These are phyloP conservation scores for Tryphoninae sp. DNA, from an alignment of 2,888 invertebrate species.

Conservation along the genomic window DNA sequence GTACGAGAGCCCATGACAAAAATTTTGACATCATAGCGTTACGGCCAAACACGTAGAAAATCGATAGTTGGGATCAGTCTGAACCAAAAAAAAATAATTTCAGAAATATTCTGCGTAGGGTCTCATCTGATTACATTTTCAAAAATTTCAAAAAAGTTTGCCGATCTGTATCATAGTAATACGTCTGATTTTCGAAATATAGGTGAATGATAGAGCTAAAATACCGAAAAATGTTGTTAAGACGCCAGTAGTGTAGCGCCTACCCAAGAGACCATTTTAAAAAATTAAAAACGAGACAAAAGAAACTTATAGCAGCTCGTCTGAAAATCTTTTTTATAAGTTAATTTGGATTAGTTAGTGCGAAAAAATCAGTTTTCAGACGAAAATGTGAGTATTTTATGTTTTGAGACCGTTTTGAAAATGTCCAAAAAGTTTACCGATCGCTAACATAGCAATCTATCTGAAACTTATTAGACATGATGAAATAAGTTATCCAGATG, in stretches of 20 bases:
- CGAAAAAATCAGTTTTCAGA: conserved; percentile 1
- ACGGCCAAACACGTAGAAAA: background rate
- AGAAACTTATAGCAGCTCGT: background rate
- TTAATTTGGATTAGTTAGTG: background rate
- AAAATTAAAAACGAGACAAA: background rate
- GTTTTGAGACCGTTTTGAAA: background rate
- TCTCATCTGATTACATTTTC: conserved; percentile 34
- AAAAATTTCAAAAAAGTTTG: conserved; percentile 25
- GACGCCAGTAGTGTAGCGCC: conserved; percentile 11
- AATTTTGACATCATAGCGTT: no score
- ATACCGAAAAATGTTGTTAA: conserved; percentile 19
- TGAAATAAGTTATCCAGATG: conserved; percentile 4
- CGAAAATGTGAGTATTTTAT: background rate
- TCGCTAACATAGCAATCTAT: background rate
- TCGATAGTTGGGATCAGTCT: conserved; percentile 22
- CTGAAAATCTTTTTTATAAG: background rate
- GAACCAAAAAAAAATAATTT: conserved; percentile 22
- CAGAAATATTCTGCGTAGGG: conserved; percentile 23
- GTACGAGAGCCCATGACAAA: no score
- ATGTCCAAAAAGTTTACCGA: background rate
- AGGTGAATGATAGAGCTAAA: conserved; percentile 21
- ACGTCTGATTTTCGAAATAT: conserved; percentile 11
- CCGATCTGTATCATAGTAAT: conserved; percentile 8
- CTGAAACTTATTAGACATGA: background rate
- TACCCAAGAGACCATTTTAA: background rate